Base-by-base conservation (phyloP, 2,888 invertebrate species). In the Ophion ventricosus region DNA sequence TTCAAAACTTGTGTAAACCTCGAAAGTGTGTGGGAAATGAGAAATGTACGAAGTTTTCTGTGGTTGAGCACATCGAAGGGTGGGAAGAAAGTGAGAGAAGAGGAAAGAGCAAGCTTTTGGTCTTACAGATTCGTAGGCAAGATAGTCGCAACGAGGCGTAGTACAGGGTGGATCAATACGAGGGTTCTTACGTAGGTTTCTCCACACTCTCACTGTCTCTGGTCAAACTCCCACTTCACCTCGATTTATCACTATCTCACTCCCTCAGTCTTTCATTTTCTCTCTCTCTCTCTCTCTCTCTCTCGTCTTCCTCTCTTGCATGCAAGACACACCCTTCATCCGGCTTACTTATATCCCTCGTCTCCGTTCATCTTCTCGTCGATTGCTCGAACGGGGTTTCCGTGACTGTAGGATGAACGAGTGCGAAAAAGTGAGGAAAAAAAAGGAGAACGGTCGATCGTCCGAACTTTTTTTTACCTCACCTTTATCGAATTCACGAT, bases 131-230 rank as follows among this genome's bases (percentile, higher is more conserved):
- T 91, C 90, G 90, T 91, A 91, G 90, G 91, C 92, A 91, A 91
- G 92, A 92, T 92, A 92, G 91, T 90, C 89, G 90, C 90, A 90
- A 90, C 91, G 90, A 92, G 89, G 90, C 89, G 90, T 89, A 89
- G 88, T 76, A 83, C 83, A 86, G 67, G 87, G 85, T 90, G 90
- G 93, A 93, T 93, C 93, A 92, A 93, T 93, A 93, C 91, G 88
- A 89, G 90, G 90, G 89, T 90, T 91, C 92, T 92, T 91, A 91
- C 91, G 90, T 92, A 91, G 74, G 90, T 91, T 91, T 86, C 83
- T 78, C 80, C 79, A 77, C 79, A 73, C 70, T 85, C 88, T 88
- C 87, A 87, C 89, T 89, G 85, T 66, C 80, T 85, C 69, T 78
- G 72, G 79, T 74, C 78, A 81, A 81, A 35, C 84, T 81, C 84